A percentile compares a stretch with the other conserved stretches of the same genome.
Evolutionary conservation across 2,797 vertebrate genomes (phyloP).

Genomic region (Dryobates pubescens): DNA sequence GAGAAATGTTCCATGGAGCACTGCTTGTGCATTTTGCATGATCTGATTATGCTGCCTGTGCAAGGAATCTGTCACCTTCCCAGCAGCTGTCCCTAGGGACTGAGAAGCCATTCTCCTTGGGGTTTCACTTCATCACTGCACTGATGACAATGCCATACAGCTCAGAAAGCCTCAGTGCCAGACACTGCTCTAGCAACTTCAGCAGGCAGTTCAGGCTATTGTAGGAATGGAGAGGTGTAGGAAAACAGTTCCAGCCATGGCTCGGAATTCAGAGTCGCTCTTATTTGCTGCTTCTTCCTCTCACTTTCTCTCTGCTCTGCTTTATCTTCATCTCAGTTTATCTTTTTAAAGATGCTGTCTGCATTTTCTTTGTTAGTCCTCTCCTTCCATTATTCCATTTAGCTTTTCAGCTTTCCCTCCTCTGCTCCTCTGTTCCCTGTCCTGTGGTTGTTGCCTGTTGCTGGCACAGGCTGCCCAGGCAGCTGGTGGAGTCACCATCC

Average conservation of each 20-base stretch:
- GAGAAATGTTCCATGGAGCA: slow-evolving; percentile 1
- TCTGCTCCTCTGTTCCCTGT: background rate
- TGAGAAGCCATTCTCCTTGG: slow-evolving; percentile 4
- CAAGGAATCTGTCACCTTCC: background rate
- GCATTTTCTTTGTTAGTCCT: background rate
- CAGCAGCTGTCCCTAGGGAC: background rate
- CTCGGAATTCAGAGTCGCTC: background rate
- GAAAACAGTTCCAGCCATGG: background rate
- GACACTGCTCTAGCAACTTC: background rate
- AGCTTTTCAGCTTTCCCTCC: background rate
- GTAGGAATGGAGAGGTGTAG: background rate
- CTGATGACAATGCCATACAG: slow-evolving; percentile 8
- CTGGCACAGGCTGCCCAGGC: no score
- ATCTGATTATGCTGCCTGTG: slow-evolving; percentile 23
- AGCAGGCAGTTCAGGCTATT: background rate
- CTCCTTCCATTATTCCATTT: background rate
- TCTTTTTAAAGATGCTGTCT: background rate
- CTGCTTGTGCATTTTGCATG: slow-evolving; percentile 42
- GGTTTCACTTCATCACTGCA: slow-evolving; percentile 3
- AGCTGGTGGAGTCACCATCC: no score
- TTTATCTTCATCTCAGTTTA: background rate
- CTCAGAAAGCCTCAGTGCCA: no score
- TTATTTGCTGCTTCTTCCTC: background rate
- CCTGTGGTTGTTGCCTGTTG: background rate
- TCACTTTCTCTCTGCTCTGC: background rate